Conservation (phyloP, 2,797 vertebrate genomes). For the Anolis apletophallus region DNA sequence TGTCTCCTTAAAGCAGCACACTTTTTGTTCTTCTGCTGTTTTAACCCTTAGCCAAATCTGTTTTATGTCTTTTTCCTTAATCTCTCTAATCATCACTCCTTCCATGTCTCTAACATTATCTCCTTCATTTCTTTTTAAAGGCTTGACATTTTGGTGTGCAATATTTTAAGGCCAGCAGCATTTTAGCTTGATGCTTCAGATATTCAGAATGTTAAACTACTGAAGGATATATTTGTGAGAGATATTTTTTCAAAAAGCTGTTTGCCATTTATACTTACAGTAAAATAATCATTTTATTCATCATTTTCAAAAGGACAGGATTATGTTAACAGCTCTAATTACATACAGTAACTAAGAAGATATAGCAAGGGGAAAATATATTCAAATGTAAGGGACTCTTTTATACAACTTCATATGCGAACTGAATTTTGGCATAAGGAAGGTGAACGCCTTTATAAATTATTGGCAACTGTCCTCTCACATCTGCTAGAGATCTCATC, state of each 20-base stretch:
- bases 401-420: neutral
- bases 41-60: slow-evolving; percentile 63
- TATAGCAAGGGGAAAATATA: neutral
- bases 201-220: slow-evolving; percentile 39
- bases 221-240: too few species aligned
- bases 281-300: slow-evolving; percentile 27
- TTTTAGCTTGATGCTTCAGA: slow-evolving; percentile 26
- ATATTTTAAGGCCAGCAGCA: neutral
- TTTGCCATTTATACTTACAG: slow-evolving; percentile 40
- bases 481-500: neutral
- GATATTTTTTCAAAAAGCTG: slow-evolving; percentile 17
- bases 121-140: slow-evolving; percentile 53
- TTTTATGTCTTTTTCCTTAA: slow-evolving; percentile 64
- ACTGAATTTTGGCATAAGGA: slow-evolving; percentile 18
- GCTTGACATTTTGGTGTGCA: slow-evolving; percentile 20
- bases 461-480: slow-evolving; percentile 1
- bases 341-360: neutral
- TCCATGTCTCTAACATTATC: slow-evolving; percentile 54
- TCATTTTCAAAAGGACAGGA: slow-evolving; percentile 32
- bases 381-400: slow-evolving; percentile 43
- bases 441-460: neutral
- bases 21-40: slow-evolving; percentile 59
- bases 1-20: slow-evolving; percentile 50
- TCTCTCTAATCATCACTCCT: slow-evolving; percentile 68
- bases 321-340: slow-evolving; percentile 23